Evolutionary conservation across 2,113 vertebrate genomes (phyloP), one percentile per base, ranked within the genome.

Genomic region (Podarcis cretensis): DNA sequence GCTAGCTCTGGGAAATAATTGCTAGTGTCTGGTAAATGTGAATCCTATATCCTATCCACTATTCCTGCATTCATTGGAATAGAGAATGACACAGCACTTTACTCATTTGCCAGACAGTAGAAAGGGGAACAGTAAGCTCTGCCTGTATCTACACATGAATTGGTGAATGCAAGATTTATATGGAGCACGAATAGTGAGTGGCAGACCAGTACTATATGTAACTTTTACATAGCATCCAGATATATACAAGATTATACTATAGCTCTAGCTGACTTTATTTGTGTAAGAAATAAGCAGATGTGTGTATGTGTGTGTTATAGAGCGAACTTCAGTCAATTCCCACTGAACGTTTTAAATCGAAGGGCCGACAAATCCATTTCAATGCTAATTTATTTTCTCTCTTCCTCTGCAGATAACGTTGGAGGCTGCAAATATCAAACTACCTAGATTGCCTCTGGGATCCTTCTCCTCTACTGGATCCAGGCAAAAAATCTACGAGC

Each of bases 401-500:
- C 79, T 79, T 25, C 0, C 43, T 71, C 0, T 96, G 90, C 95
- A 99, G 99, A 99, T 99, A 96, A 98, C 95, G 83, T 96, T 99
- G 97, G 98, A 99, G 84, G 98, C 99, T 91, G 97, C 96, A 88
- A 98, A 97, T 95, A 99, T 99, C 95, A 98, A 96, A 91, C 97
- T 99, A 94, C 98, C 98, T 95, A 97, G 98, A 85, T 97, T 99
- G 96, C 98, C 98, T 25, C 98, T 98, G 84, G 99, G 98, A 91
- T 98, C 98, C 95, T 98, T 98, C 93, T 98, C 98, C 1, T 96
- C 98, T 90, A 94, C 98, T 1, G 98, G 98, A 90, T 97, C 97
- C 90, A 97, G 98, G 96, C 99, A 99, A 97, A 98, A 97, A 91
- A 98, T 99, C 91, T 99, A 98, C 92, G 99, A 99, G 98, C 97